Percentiles rank a stretch among this genome's conserved stretches.
phyloP scores from a whole-genome alignment of 2,888 invertebrate species.

The Trissoscelio sp. region DNA sequence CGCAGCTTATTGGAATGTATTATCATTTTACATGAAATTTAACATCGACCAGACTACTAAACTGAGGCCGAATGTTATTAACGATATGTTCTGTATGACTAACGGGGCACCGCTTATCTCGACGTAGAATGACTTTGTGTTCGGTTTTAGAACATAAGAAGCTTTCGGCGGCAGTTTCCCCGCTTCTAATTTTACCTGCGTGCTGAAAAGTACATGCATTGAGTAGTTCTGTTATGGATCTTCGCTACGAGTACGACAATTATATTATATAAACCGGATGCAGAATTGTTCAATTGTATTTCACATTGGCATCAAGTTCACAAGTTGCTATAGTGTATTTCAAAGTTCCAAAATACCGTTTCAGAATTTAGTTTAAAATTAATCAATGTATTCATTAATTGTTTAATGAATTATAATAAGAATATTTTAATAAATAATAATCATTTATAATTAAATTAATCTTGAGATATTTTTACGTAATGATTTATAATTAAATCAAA shows the following conservation, averaged over 20 bases:
- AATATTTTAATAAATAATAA: too few species aligned
- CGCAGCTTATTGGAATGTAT: neutral
- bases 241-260: slow-evolving; percentile 41
- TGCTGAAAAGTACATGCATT: slow-evolving; percentile 77
- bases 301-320: neutral
- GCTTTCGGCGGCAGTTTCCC: slow-evolving; percentile 67
- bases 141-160: slow-evolving; percentile 63
- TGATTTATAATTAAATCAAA: too few species aligned
- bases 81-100: slow-evolving; percentile 21
- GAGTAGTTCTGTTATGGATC: slow-evolving; percentile 52
- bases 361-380: neutral
- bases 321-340: neutral
- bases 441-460: too few species aligned
- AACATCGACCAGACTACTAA: slow-evolving; percentile 28
- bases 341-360: neutral
- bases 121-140: slow-evolving; percentile 30
- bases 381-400: too few species aligned
- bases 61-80: slow-evolving; percentile 27
- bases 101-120: slow-evolving; percentile 10
- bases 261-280: slow-evolving; percentile 42
- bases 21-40: slow-evolving; percentile 44
- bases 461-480: too few species aligned
- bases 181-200: slow-evolving; percentile 57
- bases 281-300: slow-evolving; percentile 27
- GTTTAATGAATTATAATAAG: too few species aligned